phyloP scores from a whole-genome alignment of 2,888 invertebrate species.

The Scrobipalpa atriplicella region DNA sequence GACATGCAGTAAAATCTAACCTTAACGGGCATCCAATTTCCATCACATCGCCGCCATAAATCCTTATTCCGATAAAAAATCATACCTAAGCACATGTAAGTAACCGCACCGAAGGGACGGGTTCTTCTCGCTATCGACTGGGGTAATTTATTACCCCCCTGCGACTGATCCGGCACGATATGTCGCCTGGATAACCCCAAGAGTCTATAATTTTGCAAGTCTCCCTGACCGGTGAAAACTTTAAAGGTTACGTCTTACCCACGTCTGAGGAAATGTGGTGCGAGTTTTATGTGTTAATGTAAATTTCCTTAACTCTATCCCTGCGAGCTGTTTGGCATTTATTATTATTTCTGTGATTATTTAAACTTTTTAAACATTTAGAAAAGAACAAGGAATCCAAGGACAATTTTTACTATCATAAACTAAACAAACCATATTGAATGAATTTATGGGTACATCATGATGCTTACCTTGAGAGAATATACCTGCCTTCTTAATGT shows the following conservation, averaged over 20 bases:
- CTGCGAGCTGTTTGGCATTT: not conserved
- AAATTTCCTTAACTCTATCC: not conserved
- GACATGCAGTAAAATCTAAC: not conserved
- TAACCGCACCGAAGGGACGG: slow-evolving; percentile 31
- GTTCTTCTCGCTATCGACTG: slow-evolving; percentile 55
- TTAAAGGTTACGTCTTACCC: slow-evolving; percentile 30
- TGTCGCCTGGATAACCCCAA: slow-evolving; percentile 66
- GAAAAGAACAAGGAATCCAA: too few species aligned
- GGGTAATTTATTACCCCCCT: slow-evolving; percentile 65
- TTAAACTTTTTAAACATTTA: not conserved
- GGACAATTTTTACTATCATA: too few species aligned
- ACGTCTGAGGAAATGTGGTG: not conserved
- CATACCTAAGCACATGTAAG: slow-evolving; percentile 44
- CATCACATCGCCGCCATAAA: slow-evolving; percentile 2
- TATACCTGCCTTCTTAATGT: not conserved
- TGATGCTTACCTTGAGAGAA: not conserved
- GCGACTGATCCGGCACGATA: slow-evolving; percentile 64
- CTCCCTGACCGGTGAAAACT: slow-evolving; percentile 46
- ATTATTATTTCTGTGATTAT: not conserved
- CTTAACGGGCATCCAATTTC: slow-evolving; percentile 21
- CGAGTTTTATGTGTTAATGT: slow-evolving; percentile 16
- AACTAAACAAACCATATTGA: too few species aligned
- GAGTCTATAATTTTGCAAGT: slow-evolving; percentile 67
- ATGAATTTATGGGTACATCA: too few species aligned
- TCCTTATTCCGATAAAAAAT: slow-evolving; percentile 19